phyloP scores from a whole-genome alignment of 2,797 vertebrate genomes.

The Acanthiza pusilla region DNA sequence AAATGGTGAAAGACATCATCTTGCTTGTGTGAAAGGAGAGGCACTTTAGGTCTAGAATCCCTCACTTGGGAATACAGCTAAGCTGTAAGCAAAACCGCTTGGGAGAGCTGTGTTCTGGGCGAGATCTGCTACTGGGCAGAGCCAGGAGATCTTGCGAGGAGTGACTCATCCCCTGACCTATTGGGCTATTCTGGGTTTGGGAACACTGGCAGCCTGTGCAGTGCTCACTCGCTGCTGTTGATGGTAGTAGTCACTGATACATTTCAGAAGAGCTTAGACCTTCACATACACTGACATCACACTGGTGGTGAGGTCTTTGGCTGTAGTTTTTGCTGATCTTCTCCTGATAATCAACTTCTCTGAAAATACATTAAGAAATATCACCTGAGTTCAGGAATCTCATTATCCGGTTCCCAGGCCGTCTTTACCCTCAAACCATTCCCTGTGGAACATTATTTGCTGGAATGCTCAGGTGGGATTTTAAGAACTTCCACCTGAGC shows the following conservation, averaged over 20 bases:
- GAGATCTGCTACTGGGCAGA: not conserved
- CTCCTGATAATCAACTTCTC: conserved; percentile 73
- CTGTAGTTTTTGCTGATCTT: conserved; percentile 72
- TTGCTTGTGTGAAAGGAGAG: not conserved
- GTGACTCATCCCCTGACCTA: not conserved
- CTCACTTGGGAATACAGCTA: not conserved
- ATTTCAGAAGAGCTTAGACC: conserved; percentile 78
- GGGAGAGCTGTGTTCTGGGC: not conserved
- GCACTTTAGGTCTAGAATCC: not conserved
- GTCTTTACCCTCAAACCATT: not conserved
- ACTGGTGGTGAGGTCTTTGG: conserved; percentile 73
- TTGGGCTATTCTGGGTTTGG: not conserved
- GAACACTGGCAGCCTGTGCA: not conserved
- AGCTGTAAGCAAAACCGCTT: not conserved
- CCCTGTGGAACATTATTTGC: not conserved
- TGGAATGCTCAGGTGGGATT: too few species aligned
- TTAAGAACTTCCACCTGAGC: not conserved
- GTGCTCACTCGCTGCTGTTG: not conserved
- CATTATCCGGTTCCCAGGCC: not conserved
- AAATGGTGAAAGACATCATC: not conserved
- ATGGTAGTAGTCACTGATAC: not conserved
- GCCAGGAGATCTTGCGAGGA: not conserved
- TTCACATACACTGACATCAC: conserved; percentile 71
- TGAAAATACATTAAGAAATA: conserved; percentile 68
- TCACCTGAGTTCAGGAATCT: conserved; percentile 38